Base-by-base conservation (phyloP, 2,113 vertebrate species). In the Crypturellus undulatus region DNA sequence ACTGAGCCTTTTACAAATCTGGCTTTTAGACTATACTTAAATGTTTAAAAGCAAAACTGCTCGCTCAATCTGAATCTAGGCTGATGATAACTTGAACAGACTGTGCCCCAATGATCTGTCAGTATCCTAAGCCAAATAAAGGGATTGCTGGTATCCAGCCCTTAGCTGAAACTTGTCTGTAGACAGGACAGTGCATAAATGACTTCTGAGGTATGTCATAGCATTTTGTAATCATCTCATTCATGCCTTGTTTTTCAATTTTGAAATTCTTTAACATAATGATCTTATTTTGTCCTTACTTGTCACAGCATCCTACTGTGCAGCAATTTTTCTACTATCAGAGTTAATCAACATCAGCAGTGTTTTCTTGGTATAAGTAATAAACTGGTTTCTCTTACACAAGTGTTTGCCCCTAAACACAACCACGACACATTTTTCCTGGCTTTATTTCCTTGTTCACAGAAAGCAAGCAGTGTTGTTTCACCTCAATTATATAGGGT, bases 401-500 rank as follows among this genome's bases (percentile, higher is more conserved):
- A n/a, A 64, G 7, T 94, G 69, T 95, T 95, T 91, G 90, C 72
- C 92, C 24, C 60, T 91, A 30, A 84, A 79, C 79, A 4, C 94
- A 92, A 93, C 34, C 76, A 38, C 95, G 56, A 62, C 72, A 95
- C 26, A 65, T 96, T 62, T 81, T 9, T 96, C 3, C 3, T 94
- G 5, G 58, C 59, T 96, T 84, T 92, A 84, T 83, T 91, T 56
- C 94, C 88, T 79, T 79, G 89, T 51, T 72, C 78, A 73, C 25
- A 28, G 84, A 77, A 87, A 84, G 92, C 92, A 51, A 76, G 49
- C 81, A 85, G 21, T 85, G 56, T 84, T 95, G 88, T 93, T 97
- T 97, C 83, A 79, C 71, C 72, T 95, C 79, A 96, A 24, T 97
- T 91, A 81, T 83, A 82, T 83, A 64, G 60, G 54, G 62, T 93